These are phyloP conservation scores for Wiebesia pumilae DNA, from an alignment of 1,140 invertebrate species.

Conservation along the genomic window DNA sequence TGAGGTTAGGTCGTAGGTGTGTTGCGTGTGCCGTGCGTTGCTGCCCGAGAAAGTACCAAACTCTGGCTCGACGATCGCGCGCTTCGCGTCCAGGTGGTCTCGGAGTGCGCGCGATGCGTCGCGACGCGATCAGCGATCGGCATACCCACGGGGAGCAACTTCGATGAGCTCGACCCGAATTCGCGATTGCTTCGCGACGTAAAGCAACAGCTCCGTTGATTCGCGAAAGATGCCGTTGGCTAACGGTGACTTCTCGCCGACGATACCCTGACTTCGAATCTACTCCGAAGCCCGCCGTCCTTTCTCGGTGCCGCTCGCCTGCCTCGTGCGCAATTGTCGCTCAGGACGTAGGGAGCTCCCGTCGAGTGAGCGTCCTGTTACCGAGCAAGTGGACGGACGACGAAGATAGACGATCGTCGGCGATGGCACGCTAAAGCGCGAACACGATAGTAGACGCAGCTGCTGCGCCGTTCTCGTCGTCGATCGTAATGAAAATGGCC, in stretches of 20 bases:
- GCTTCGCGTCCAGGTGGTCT: background rate
- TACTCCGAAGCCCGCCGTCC: too few relatives aligned
- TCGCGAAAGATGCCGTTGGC: background rate
- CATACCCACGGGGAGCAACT: background rate
- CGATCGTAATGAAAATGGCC: constrained; percentile 49
- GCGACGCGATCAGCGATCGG: background rate
- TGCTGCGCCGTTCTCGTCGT: constrained; percentile 24
- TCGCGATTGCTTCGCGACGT: background rate
- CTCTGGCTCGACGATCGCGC: background rate
- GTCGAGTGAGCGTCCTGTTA: background rate
- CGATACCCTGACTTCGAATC: constrained; percentile 1
- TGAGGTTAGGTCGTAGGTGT: constrained; percentile 44
- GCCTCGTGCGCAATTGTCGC: too few relatives aligned
- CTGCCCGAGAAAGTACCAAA: background rate
- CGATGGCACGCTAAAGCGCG: constrained; percentile 20
- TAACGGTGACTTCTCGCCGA: constrained; percentile 20
- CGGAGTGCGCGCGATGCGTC: background rate
- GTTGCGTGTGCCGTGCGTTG: background rate
- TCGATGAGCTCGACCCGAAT: background rate
- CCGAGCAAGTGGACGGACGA: background rate
- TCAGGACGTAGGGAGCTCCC: too few relatives aligned
- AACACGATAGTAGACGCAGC: constrained; percentile 23
- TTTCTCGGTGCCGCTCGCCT: too few relatives aligned
- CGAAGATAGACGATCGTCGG: background rate
- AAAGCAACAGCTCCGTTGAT: background rate